These are phyloP conservation scores for Phymorhynchus buccinoides DNA, from an alignment of 1,140 invertebrate genomes.

Conservation along the genomic window DNA sequence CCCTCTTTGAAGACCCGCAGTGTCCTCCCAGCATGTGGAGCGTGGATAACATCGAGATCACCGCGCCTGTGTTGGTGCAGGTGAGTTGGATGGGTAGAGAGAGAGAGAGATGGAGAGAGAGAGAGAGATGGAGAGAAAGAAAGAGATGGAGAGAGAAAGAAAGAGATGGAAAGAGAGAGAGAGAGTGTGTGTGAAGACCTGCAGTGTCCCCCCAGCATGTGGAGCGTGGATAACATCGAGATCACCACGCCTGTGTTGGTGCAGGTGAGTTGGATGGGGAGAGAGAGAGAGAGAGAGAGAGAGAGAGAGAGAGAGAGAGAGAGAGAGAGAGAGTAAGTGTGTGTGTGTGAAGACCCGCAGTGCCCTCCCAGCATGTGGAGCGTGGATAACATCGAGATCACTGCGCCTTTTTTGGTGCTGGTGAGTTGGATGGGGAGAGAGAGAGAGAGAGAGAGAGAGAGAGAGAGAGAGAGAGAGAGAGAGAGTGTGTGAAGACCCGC, in stretches of 20 bases:
- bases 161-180: no score
- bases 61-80: conserved; percentile 65
- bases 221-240: conserved; percentile 65
- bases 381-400: conserved; percentile 65
- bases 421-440: no score
- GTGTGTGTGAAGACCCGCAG: conserved; percentile 20
- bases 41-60: conserved; percentile 65
- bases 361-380: conserved; percentile 63
- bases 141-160: no score
- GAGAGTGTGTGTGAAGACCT: conserved; percentile 11
- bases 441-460: no score
- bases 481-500: conserved; percentile 26
- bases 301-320: no score
- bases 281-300: no score
- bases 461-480: no score
- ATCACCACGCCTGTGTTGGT: conserved; percentile 67
- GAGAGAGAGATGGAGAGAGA: no score
- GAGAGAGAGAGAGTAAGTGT: no score
- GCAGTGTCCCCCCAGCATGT: conserved; percentile 57
- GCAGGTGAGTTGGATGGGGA: no score
- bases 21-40: conserved; percentile 64
- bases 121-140: no score
- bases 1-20: conserved; percentile 25
- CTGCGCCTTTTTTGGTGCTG: conserved; percentile 65
- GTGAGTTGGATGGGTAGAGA: no score